These are phyloP conservation scores for Fregetta grallaria DNA, from an alignment of 2,113 vertebrate species.

Conservation along the genomic window DNA sequence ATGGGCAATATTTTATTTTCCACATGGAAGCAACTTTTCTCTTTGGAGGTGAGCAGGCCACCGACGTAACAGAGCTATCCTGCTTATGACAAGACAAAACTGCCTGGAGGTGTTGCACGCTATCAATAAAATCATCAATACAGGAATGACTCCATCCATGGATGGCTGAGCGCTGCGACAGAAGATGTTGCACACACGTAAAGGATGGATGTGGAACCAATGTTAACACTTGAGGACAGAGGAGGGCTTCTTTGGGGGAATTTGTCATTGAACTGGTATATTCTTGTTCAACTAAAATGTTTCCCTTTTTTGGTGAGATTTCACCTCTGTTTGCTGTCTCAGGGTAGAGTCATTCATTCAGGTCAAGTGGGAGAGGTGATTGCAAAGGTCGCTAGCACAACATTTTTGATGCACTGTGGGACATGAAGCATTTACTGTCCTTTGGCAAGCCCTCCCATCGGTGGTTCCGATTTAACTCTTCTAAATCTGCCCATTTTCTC, in stretches of 20 bases:
- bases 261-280: not conserved
- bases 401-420: not conserved
- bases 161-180: rapidly evolving
- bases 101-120: not conserved
- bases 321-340: not conserved
- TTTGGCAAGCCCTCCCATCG: not conserved
- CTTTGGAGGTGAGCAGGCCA: not conserved
- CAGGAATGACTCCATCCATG: not conserved
- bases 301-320: not conserved
- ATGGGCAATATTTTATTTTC: constrained; percentile 34
- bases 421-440: not conserved
- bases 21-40: not conserved
- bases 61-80: not conserved
- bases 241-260: not conserved
- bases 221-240: not conserved
- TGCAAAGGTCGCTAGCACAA: not conserved
- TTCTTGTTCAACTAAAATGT: not conserved
- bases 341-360: not conserved
- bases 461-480: not conserved
- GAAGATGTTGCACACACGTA: rapidly evolving
- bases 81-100: not conserved
- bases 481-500: not conserved
- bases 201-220: not conserved
- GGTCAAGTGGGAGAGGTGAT: not conserved
- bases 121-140: not conserved